Evolutionary conservation across 2,113 vertebrate genomes (phyloP), one percentile per base, ranked within the genome.

Genomic region (Dromaius novaehollandiae): DNA sequence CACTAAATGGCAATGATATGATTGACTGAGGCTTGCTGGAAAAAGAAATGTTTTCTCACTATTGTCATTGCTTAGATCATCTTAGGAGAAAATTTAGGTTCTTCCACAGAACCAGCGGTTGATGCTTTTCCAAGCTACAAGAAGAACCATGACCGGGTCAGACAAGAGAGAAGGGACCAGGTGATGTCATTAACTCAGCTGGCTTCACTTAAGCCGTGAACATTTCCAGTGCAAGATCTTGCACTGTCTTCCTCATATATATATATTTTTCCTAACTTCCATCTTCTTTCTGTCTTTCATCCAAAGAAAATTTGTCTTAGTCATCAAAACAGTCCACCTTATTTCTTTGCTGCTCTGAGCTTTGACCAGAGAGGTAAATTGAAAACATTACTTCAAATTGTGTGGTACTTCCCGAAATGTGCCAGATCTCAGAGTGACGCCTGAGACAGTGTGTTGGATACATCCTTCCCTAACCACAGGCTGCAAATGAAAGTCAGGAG

Each of bases 401-500:
- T 9, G 1, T 24, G 28, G 5, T 69, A 38, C 40, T 64, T 71
- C 6, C 9, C 64, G 55, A 40, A 25, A 22, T 8, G n/a, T 44
- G 76, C 48, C 85, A 85, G 87, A 15, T 48, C 77, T 36, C 16
- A 55, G 53, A 53, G 75, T 8, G 66, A 42, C 36, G 63, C n/a
- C 0, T 12, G 2, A 56, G 75, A 13, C 82, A 51, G 5, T 6
- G 63, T 69, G 75, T 44, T 80, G 82, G 44, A 73, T 89, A 44
- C 85, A 32, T 77, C 82, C 40, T 77, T 85, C 87, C 78, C 70
- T 76, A 84, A 18, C 84, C 87, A 93, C 84, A 82, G 87, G 89
- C 32, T 85, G 87, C 86, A 82, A 86, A 76, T 44, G 36, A 58
- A 73, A 83, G 92, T 46, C 50, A 60, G 84, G 85, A 97, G 95